A percentile compares a stretch with the other conserved stretches of the same genome.
These are phyloP conservation scores for Chrysina gloriosa DNA, from an alignment of 2,888 invertebrate species.

Conservation along the genomic window DNA sequence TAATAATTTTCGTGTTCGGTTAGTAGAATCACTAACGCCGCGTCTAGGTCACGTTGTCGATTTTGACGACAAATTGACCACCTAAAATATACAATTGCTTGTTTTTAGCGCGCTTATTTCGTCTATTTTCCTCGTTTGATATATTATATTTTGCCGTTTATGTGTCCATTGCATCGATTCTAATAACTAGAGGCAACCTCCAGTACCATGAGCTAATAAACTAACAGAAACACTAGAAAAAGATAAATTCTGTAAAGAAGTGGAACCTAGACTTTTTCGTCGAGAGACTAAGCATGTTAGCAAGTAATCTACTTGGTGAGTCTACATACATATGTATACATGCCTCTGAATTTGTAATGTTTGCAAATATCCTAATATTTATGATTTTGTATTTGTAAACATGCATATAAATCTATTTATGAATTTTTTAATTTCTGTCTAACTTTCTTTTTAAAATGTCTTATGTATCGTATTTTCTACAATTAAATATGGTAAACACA, in stretches of 20 bases:
- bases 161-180: conserved; percentile 15
- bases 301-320: conserved; percentile 36
- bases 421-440: neutral
- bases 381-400: conserved; percentile 1
- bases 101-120: conserved; percentile 24
- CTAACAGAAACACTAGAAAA: conserved; percentile 22
- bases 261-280: conserved; percentile 12
- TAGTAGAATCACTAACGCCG: conserved; percentile 35
- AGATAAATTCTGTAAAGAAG: neutral
- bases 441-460: neutral
- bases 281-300: conserved; percentile 31
- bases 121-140: neutral
- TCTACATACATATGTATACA: neutral
- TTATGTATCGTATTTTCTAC: neutral
- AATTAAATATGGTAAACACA: conserved; percentile 38
- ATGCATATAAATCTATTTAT: neutral
- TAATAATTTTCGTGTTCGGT: conserved; percentile 32
- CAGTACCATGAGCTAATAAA: conserved; percentile 22
- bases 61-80: conserved; percentile 31
- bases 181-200: neutral
- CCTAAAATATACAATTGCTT: conserved; percentile 21
- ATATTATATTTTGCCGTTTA: conserved; percentile 25
- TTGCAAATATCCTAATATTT: neutral
- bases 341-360: neutral
- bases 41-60: conserved; percentile 37